Base-by-base conservation (phyloP, 2,888 invertebrate species). In the Thalpophila matura region DNA sequence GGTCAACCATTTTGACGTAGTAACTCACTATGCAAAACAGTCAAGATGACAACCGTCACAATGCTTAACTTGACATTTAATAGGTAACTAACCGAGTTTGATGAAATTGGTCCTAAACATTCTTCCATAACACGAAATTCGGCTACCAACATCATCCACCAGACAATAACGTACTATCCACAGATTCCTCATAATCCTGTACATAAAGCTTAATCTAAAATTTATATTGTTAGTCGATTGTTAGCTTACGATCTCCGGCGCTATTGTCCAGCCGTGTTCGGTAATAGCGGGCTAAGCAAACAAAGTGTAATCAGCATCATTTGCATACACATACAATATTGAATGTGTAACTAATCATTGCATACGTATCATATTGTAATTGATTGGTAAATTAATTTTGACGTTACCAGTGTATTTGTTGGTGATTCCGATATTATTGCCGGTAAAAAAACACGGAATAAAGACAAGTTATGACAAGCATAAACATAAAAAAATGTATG, bases 251-350 rank as follows among this genome's bases (percentile, higher is more conserved):
- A 60, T 67, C 65, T 64, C 59, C 7, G 38, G 31, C 14, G 20
- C 56, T 55, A 77, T 72, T 77, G 77, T 77, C 37, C 58, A 12
- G n/a, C 6, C 53, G 60, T 63, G 69, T 74, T 71, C 68, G 51
- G 70, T 82, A 78, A 80, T 77, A 78, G 67, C 74, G 77, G 73
- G 65, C 78, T 82, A 86, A 87, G 82, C 85, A 87, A 88, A 86
- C 86, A 85, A 82, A 84, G 79, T 78, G 76, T 83, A 84, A 87
- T 87, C 82, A 84, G 79, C 59, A 46, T 57, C 53, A 89, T 91
- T 90, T 84, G 84, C 90, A 89, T 90, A 86, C 84, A 82, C 83
- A 85, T 35, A 68, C 80, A 68, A 57, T 63, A 84, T 85, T 84
- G 79, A 76, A 71, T 63, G 62, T 81, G 84, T 80, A 80, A 79